Evolutionary conservation across 2,888 invertebrate genomes (phyloP).

Genomic region (Mamestra brassicae): DNA sequence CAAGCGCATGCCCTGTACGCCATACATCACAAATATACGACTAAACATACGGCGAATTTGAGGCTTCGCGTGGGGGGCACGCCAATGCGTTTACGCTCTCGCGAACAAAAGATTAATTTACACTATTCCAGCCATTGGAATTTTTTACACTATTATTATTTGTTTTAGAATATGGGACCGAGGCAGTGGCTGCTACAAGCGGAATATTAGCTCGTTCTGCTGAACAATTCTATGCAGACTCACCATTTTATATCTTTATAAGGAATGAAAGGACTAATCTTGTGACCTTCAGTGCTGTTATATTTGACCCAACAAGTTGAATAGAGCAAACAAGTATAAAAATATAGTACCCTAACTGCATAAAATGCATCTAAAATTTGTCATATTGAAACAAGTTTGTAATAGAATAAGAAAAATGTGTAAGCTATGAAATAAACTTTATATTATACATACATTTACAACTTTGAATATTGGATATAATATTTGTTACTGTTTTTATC

Average conservation of each 20-base stretch:
- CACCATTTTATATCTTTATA: conserved; percentile 94
- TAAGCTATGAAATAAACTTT: conserved; percentile 35
- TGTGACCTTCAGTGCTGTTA: conserved; percentile 93
- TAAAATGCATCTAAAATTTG: background rate
- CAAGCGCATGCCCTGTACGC: too few species aligned
- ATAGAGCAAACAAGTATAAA: background rate
- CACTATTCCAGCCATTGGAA: background rate
- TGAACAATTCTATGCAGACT: conserved; percentile 90
- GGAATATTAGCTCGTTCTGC: conserved; percentile 90
- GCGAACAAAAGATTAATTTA: background rate
- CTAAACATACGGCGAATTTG: too few species aligned
- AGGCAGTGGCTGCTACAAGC: conserved; percentile 93
- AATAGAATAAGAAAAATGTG: conserved; percentile 21
- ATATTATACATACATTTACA: conserved; percentile 35
- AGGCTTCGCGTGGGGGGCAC: too few species aligned
- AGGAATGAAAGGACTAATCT: conserved; percentile 92
- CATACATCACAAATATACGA: too few species aligned
- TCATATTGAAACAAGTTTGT: background rate
- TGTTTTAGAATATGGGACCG: conserved; percentile 92
- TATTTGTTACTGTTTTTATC: conserved; percentile 29
- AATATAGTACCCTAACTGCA: background rate
- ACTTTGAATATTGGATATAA: conserved; percentile 26
- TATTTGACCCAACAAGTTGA: conserved; percentile 90
- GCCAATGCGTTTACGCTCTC: too few species aligned
- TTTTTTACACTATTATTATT: background rate